Percentiles rank a stretch among this genome's conserved stretches.
phyloP scores from a whole-genome alignment of 2,113 vertebrate genomes.

The Pollachius pollachius region DNA sequence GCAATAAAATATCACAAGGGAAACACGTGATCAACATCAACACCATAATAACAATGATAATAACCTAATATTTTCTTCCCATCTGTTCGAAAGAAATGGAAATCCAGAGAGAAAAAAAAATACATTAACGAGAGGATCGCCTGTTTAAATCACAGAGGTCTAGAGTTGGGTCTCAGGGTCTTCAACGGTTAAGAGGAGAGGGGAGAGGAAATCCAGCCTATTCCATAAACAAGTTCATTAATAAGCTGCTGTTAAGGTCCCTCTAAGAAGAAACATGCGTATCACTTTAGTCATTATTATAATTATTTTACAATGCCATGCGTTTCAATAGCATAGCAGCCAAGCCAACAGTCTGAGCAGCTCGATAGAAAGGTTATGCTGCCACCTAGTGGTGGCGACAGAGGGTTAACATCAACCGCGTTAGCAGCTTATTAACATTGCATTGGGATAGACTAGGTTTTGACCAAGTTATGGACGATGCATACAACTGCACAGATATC shows the following conservation, averaged over 20 bases:
- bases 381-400: background rate
- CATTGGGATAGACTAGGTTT: constrained; percentile 41
- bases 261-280: too few species aligned
- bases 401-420: constrained; percentile 11
- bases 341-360: too few species aligned
- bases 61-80: constrained; percentile 55
- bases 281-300: too few species aligned
- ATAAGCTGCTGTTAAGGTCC: constrained; percentile 11
- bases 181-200: constrained; percentile 14
- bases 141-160: constrained; percentile 46
- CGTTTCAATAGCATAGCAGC: too few species aligned
- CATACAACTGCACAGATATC: constrained; percentile 31
- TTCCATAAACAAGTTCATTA: constrained; percentile 36
- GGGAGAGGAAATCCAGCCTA: constrained; percentile 33
- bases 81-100: constrained; percentile 51
- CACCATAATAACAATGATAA: constrained; percentile 45
- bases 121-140: constrained; percentile 43
- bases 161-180: constrained; percentile 19
- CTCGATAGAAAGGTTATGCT: background rate
- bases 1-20: constrained; percentile 49
- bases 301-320: too few species aligned
- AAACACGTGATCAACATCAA: constrained; percentile 16
- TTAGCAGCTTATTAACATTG: constrained; percentile 67
- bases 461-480: constrained; percentile 42
- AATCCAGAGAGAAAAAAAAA: constrained; percentile 29